phyloP scores from a whole-genome alignment of 1,140 invertebrate genomes.

The Himalopsyche phryganea region DNA sequence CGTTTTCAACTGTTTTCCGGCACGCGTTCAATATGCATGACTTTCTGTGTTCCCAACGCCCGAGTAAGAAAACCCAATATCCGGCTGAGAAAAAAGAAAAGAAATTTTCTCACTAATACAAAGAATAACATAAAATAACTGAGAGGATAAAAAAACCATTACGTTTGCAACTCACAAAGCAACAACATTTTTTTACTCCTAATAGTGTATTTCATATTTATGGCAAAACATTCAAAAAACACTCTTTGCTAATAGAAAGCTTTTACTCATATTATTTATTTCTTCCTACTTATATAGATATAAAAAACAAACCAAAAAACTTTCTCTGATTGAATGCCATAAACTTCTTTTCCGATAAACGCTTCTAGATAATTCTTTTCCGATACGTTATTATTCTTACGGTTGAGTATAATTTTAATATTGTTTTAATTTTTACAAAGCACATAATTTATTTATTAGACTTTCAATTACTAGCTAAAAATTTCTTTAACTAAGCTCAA shows the following conservation, averaged over 20 bases:
- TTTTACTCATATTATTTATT: too few relatives aligned
- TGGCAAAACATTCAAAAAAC: neutral
- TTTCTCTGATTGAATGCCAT: too few relatives aligned
- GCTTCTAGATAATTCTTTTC: too few relatives aligned
- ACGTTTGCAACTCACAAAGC: slow-evolving; percentile 6
- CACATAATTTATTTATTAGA: too few relatives aligned
- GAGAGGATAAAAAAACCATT: neutral
- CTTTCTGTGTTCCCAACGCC: slow-evolving; percentile 5
- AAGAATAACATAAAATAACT: slow-evolving; percentile 15
- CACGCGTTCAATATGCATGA: slow-evolving; percentile 30
- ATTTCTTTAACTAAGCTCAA: too few relatives aligned
- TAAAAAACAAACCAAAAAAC: too few relatives aligned
- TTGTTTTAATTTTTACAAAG: too few relatives aligned
- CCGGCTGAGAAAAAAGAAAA: slow-evolving; percentile 15
- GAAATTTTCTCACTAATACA: slow-evolving; percentile 24
- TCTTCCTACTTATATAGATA: too few relatives aligned
- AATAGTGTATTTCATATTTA: slow-evolving; percentile 10
- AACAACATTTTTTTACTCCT: slow-evolving; percentile 8
- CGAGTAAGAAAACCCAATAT: slow-evolving; percentile 28
- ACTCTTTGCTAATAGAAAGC: neutral
- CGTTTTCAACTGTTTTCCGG: slow-evolving; percentile 21
- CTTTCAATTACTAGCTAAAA: too few relatives aligned
- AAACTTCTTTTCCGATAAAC: too few relatives aligned
- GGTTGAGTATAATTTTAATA: too few relatives aligned
- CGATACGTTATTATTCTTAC: too few relatives aligned